Base-by-base conservation (phyloP, 30 jellyfish, hydroid and myxozoan species). In the Pelagia noctiluca region DNA sequence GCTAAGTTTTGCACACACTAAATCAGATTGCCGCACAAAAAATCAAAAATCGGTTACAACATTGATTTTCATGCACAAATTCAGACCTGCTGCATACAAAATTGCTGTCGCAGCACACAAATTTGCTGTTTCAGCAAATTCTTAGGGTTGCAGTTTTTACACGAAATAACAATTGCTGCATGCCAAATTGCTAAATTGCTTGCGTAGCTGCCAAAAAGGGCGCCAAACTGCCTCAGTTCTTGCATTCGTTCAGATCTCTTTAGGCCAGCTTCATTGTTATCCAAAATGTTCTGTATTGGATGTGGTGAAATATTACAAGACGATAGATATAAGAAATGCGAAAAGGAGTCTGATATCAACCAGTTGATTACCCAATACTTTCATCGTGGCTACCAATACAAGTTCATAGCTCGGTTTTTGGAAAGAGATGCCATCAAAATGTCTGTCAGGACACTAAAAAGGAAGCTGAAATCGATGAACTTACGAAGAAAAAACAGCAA, bases 391-490 rank as follows among this genome's bases (percentile, higher is more conserved):
- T 70, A 63, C 21, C 76, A 29, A 23, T 63, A 63, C 48, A 29
- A 36, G 7, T 19, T 46, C 28, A 70, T 70, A 10, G 82, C 35
- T 19, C 35, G 71, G 32, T 70, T 70, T 10, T 28, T 70, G 64
- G 71, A 70, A 70, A 70, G 35, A 34, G 64, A 70, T 28, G 82
- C 71, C 26, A 4, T 48, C 85, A 21, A 49, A 2, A 42, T 73
- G 48, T 3, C 53, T 48, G 76, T 73, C 76, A 42, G 85, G 76
- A 73, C 85, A 42, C 64, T 73, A 24, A 73, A 73, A 32, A 46
- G 85, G 53, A 73, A 32, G 32, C 85, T 73, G 50, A 73, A 73
- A 13, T 46, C 29, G 53, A 21, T 46, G 76, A 48, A 48, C 52
- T 28, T 73, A 48, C 65, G 65, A 68, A 13, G 66, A 49, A 68